Percentiles rank a stretch among this genome's conserved stretches.
Evolutionary conservation across 2,797 vertebrate species (phyloP).

Genomic region (Telmatherina bonti): DNA sequence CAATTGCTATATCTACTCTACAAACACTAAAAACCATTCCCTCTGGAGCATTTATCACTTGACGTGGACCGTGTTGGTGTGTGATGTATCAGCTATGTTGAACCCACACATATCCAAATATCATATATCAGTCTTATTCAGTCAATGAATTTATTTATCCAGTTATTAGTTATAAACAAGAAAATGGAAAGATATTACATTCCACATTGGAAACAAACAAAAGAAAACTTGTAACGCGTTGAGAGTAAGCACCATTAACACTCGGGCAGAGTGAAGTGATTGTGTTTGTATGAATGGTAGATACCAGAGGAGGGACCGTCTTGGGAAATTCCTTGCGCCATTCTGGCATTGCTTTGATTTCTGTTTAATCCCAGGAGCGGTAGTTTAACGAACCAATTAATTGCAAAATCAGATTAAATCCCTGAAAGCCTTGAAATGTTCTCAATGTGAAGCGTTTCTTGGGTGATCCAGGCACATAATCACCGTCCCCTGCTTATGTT

Average conservation of each 20-base stretch:
- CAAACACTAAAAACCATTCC: background rate
- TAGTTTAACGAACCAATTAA: conserved; percentile 77
- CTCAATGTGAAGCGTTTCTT: conserved; percentile 61
- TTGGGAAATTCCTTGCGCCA: conserved; percentile 65
- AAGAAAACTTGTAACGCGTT: conserved; percentile 10
- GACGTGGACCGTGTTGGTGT: background rate
- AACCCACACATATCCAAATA: background rate
- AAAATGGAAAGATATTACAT: background rate
- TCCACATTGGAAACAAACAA: background rate
- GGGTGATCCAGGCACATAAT: conserved; percentile 45
- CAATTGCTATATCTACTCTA: background rate
- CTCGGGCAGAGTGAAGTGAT: conserved; percentile 39
- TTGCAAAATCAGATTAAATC: conserved; percentile 76
- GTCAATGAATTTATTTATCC: background rate
- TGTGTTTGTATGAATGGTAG: conserved; percentile 37
- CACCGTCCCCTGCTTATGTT: conserved; percentile 44
- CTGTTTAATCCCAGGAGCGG: conserved; percentile 71
- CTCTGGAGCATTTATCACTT: background rate
- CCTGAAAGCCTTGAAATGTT: conserved; percentile 68
- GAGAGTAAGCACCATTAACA: conserved; percentile 23
- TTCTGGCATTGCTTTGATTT: conserved; percentile 67
- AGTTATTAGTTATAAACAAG: background rate
- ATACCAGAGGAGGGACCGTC: conserved; percentile 47
- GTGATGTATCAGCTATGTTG: background rate
- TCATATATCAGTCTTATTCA: background rate